phyloP scores from a whole-genome alignment of 1,140 invertebrate genomes.

The Helicoverpa armigera region DNA sequence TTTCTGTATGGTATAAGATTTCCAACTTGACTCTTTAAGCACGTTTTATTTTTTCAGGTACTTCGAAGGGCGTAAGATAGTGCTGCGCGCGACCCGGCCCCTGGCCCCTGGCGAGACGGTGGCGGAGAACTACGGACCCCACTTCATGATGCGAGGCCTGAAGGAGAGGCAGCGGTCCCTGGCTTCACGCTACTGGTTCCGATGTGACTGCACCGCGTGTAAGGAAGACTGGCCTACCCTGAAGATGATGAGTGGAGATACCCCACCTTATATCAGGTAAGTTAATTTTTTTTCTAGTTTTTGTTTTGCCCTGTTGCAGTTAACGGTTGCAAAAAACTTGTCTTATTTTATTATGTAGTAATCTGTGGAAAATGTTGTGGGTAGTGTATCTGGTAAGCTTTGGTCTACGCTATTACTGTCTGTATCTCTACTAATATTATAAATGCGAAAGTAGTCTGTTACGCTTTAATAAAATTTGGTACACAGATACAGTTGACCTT shows the following conservation, averaged over 20 bases:
- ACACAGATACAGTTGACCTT: too few relatives aligned
- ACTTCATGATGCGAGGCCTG: constrained; percentile 90
- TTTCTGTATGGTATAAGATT: too few relatives aligned
- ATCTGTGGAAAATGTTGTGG: too few relatives aligned
- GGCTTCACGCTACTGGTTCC: constrained; percentile 92
- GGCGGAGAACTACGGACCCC: constrained; percentile 95
- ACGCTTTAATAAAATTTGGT: too few relatives aligned
- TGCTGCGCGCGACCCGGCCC: constrained; percentile 90
- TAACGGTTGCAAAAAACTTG: too few relatives aligned
- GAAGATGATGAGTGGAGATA: constrained; percentile 87
- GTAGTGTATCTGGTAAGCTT: too few relatives aligned
- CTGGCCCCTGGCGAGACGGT: constrained; percentile 89
- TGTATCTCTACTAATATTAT: too few relatives aligned
- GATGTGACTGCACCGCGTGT: constrained; percentile 92
- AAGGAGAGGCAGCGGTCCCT: constrained; percentile 90
- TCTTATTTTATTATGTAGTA: too few relatives aligned
- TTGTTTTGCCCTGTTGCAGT: too few relatives aligned
- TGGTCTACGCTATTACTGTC: too few relatives aligned
- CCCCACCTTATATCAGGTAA: constrained; percentile 69
- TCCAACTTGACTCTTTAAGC: neutral
- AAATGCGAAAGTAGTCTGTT: too few relatives aligned
- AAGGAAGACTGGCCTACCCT: constrained; percentile 92
- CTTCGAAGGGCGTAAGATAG: constrained; percentile 91
- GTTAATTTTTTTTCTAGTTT: too few relatives aligned
- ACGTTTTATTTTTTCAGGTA: constrained; percentile 86